Evolutionary conservation across 2,113 vertebrate genomes (phyloP), one percentile per base, ranked within the genome.

Genomic region (Laticauda laticaudata): DNA sequence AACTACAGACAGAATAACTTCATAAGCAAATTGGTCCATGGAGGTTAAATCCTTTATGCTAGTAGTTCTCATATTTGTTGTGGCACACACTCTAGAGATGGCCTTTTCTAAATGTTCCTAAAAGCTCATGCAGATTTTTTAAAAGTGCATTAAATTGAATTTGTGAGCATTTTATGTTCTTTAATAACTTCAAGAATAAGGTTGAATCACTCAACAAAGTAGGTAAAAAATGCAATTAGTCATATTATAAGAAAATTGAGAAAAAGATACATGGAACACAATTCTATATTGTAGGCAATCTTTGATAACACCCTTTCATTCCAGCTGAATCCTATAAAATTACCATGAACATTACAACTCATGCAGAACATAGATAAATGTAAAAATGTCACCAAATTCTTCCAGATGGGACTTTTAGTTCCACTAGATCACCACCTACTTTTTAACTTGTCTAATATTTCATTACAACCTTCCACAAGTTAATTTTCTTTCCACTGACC

Each of bases 271-370:
- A 97, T 97, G 98, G 98, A 98, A 98, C 98, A 99, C 98, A 98
- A 98, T 98, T 98, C 98, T 98, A 98, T 98, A 99, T 98, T 99
- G 98, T 98, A 98, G 98, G 98, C 98, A 98, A 98, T 98, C 98
- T 98, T 98, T 97, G 98, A 99, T 99, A 99, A 99, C 98, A 98
- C 98, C 98, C 98, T 99, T 99, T 98, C 98, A 99, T 98, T 99
- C 98, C 98, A 98, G 97, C 98, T 99, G 98, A 99, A 98, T 99
- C 98, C 98, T 98, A 99, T 99, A 99, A 99, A 99, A 99, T 99
- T 99, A 99, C 99, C 98, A 99, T 98, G 99, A 99, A 99, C 98
- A 99, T 99, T 99, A 99, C 98, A 99, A 98, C 98, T 99, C 98
- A 99, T 98, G 99, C 99, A 99, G 99, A 99, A 99, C 98, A 98